A percentile compares a stretch with the other conserved stretches of the same genome.
phyloP scores from a whole-genome alignment of 2,888 invertebrate genomes.

The Chloromyia formosa region DNA sequence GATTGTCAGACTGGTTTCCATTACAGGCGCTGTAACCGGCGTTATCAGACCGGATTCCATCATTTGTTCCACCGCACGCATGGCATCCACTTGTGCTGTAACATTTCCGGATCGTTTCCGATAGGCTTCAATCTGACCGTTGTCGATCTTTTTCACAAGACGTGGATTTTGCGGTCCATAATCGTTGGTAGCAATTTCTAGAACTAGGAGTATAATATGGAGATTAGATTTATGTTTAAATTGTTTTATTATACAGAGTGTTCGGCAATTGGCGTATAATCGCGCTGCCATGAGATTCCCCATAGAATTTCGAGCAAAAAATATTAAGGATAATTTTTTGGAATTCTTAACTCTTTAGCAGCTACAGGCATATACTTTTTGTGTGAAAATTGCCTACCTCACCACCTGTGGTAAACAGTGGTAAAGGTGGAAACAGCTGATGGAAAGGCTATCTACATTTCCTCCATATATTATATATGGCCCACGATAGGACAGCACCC shows the following conservation, averaged over 20 bases:
- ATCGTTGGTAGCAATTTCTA: constrained; percentile 84
- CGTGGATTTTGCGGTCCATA: constrained; percentile 70
- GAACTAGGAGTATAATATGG: constrained; percentile 66
- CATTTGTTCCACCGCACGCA: constrained; percentile 65
- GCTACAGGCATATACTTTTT: no score
- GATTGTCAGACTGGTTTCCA: constrained; percentile 51
- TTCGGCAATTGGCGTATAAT: constrained; percentile 10
- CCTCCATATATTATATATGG: no score
- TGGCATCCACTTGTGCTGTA: constrained; percentile 60
- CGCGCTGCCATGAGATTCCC: background rate
- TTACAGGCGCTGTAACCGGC: constrained; percentile 65
- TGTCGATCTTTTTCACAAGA: constrained; percentile 70
- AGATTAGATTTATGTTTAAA: constrained; percentile 19
- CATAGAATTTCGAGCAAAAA: constrained; percentile 5
- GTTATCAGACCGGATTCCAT: constrained; percentile 66
- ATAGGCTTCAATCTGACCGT: constrained; percentile 71
- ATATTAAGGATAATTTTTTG: background rate
- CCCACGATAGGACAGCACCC: no score
- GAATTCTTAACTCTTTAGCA: no score
- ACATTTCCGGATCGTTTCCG: constrained; percentile 61
- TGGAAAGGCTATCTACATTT: no score
- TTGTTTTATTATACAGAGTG: constrained; percentile 13
- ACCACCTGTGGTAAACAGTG: no score
- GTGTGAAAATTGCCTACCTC: no score
- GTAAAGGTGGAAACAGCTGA: no score